phyloP scores from a whole-genome alignment of 2,113 vertebrate species.

The Chloebia gouldiae region DNA sequence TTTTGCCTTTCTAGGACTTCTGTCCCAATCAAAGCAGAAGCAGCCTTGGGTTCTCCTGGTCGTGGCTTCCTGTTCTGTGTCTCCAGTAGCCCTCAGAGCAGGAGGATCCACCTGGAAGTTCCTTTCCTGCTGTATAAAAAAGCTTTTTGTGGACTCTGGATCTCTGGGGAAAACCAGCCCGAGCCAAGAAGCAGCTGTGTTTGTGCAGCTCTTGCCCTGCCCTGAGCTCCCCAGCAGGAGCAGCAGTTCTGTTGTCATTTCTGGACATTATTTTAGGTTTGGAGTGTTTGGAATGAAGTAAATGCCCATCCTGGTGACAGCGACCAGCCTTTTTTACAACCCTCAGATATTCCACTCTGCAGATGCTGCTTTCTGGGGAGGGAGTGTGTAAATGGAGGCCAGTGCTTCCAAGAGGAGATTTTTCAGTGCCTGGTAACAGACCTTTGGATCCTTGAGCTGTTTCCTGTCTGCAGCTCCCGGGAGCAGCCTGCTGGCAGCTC shows the following conservation, averaged over 20 bases:
- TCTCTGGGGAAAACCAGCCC: not conserved
- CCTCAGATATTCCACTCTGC: not conserved
- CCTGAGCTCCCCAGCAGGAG: conserved; percentile 17
- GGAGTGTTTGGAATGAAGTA: not conserved
- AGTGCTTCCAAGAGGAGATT: not conserved
- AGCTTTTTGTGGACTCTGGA: conserved; percentile 14
- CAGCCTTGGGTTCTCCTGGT: not conserved
- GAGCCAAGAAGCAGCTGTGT: conserved; percentile 58
- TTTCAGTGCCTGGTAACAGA: conserved; percentile 43
- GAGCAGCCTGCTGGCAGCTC: conserved; percentile 40
- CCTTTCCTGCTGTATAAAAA: not conserved
- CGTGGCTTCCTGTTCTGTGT: not conserved
- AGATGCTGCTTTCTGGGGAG: not conserved
- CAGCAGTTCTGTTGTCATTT: conserved; percentile 22
- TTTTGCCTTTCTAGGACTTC: not conserved
- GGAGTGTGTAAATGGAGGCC: not conserved
- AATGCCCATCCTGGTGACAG: not conserved
- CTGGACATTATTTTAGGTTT: not conserved
- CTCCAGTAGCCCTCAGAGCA: not conserved
- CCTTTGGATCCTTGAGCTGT: conserved; percentile 1
- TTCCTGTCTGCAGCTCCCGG: conserved; percentile 40
- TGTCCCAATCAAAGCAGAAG: not conserved
- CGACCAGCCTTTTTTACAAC: not conserved
- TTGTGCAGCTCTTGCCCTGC: conserved; percentile 33
- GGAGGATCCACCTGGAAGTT: conserved; percentile 14